Percentiles rank a stretch among this genome's conserved stretches.
Evolutionary conservation across 2,113 vertebrate species (phyloP).

Genomic region (Melanerpes aurifrons): DNA sequence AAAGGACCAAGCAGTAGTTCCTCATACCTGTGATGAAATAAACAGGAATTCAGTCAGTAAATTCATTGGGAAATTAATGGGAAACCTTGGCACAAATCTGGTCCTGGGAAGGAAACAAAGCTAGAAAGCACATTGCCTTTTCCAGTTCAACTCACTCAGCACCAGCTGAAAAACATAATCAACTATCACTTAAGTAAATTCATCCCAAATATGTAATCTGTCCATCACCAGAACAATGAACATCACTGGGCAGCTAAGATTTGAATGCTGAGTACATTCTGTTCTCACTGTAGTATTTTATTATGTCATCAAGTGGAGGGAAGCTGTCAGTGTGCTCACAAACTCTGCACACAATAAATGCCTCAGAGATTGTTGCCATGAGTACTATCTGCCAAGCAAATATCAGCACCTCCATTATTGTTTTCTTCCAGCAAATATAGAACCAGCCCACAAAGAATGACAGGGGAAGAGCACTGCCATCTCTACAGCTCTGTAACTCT

Average conservation of each 20-base stretch:
- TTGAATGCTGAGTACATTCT: slow-evolving; percentile 29
- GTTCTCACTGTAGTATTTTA: slow-evolving; percentile 53
- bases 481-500: background rate
- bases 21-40: slow-evolving; percentile 47
- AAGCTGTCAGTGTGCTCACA: slow-evolving; percentile 41
- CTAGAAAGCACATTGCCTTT: slow-evolving; percentile 51
- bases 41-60: slow-evolving; percentile 57
- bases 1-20: slow-evolving; percentile 40
- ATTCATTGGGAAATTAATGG: slow-evolving; percentile 30
- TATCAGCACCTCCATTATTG: slow-evolving; percentile 30
- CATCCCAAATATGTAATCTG: background rate
- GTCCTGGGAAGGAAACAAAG: slow-evolving; percentile 14
- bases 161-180: background rate
- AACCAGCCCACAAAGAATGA: slow-evolving; percentile 7
- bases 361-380: slow-evolving; percentile 48
- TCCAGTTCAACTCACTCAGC: slow-evolving; percentile 51
- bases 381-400: slow-evolving; percentile 59
- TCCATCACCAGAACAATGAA: background rate
- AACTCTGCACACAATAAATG: slow-evolving; percentile 47
- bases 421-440: slow-evolving; percentile 36
- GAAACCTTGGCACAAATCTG: slow-evolving; percentile 57
- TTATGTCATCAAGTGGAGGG: slow-evolving; percentile 47
- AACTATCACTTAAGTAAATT: slow-evolving; percentile 35
- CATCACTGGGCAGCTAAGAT: background rate
- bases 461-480: background rate